Base-by-base conservation (phyloP, 1,140 invertebrate genomes). In the Listronotus bonariensis region DNA sequence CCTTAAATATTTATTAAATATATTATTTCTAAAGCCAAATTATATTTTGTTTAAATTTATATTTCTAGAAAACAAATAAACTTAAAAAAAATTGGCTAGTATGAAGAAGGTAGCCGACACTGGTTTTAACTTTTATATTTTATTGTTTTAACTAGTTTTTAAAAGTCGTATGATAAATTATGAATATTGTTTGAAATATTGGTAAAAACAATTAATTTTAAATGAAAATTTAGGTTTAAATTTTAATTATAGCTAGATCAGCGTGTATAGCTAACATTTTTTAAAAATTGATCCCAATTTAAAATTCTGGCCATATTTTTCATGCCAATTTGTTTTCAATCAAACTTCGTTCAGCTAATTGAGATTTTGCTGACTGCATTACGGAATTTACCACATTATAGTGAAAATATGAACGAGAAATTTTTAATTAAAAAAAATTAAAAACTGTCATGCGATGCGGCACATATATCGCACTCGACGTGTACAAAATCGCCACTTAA, bases 401-500 rank as follows among this genome's bases (percentile, higher is more conserved):
- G 31, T 18, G 32, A 26, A 57, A 36, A 31, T 46, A 57, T 46
- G 10, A 46, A 18, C 7, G 41, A 20, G n/a, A 57, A 45, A 57
- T 57, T 57, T 57, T 45, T 57, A 57, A 57, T 57, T 46, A 57
- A 57, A 45, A 52, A 52, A 52, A 14, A 31, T 34, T 31, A 31
- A 36, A 26, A 46, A 45, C 55, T 46, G 42, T 40, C 55, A 46
- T n/a, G 8, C 55, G 20, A 46, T 18, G 38, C 18, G 38, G 40
- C 53, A 38, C 32, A 55, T 42, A 55, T 42, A 55, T 55, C 36
- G 53, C 53, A 7, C n/a, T 55, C 40, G 26, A 26, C 53, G 38
- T 42, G 38, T 42, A 38, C 53, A 38, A 55, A 55, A 55, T 55
- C 53, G 53, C 53, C 53, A 55, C 53, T 55, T 38, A 55, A 55